Percentiles rank a stretch among this genome's conserved stretches.
These are phyloP conservation scores for Bubo blakistoni DNA, from an alignment of 2,113 vertebrate genomes.

Conservation along the genomic window DNA sequence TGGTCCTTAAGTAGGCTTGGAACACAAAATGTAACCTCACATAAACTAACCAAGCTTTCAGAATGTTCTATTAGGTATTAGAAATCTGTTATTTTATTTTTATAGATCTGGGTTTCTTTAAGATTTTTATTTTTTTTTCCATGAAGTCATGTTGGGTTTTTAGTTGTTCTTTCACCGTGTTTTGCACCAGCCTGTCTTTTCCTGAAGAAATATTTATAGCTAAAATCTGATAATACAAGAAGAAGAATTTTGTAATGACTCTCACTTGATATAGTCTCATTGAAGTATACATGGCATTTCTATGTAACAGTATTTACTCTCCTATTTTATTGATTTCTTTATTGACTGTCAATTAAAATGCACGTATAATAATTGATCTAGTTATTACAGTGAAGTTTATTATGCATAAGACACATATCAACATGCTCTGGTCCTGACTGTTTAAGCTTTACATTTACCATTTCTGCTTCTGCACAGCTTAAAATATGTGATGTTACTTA, in stretches of 20 bases:
- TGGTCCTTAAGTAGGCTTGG: not conserved
- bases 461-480: not conserved
- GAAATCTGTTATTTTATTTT: not conserved
- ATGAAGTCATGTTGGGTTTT: not conserved
- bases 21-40: not conserved
- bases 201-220: not conserved
- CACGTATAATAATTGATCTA: not conserved
- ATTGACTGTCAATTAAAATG: not conserved
- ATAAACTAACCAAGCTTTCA: not conserved
- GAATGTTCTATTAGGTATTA: not conserved
- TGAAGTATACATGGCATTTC: not conserved
- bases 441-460: not conserved
- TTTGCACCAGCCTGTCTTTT: not conserved
- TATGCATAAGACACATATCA: not conserved
- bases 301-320: not conserved
- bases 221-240: not conserved
- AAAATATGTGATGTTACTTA: not conserved
- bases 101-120: not conserved
- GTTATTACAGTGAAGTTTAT: not conserved
- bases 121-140: not conserved
- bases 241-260: not conserved
- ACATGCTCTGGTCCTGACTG: not conserved
- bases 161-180: not conserved
- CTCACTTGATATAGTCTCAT: not conserved
- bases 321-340: not conserved